phyloP scores from a whole-genome alignment of 2,113 vertebrate genomes.

The Nerophis lumbriciformis region DNA sequence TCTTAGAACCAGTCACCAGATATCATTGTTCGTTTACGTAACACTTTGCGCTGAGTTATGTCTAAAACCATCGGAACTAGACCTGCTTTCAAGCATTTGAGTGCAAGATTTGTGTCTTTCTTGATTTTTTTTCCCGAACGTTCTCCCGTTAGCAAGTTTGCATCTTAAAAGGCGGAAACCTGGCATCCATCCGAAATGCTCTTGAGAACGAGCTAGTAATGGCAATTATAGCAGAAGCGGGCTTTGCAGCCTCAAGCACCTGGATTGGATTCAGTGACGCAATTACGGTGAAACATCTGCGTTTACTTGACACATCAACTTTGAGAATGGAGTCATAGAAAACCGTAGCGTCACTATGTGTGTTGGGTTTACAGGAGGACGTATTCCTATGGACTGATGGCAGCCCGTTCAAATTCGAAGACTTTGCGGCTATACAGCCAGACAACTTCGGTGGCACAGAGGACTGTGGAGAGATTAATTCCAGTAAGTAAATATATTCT shows the following conservation, averaged over 20 bases:
- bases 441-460: rapidly evolving
- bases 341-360: background rate
- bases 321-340: too few species aligned
- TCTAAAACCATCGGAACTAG: too few species aligned
- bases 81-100: too few species aligned
- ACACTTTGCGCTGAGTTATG: too few species aligned
- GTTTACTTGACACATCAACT: too few species aligned
- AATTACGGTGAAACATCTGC: background rate
- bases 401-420: background rate
- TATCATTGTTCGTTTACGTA: too few species aligned
- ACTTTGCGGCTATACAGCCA: rapidly evolving
- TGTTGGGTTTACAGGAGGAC: background rate
- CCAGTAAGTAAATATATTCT: background rate
- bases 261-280: background rate
- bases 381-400: background rate
- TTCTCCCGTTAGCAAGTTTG: background rate
- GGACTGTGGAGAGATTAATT: background rate
- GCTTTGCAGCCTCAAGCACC: background rate
- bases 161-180: conserved; percentile 1
- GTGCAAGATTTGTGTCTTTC: too few species aligned
- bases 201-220: background rate
- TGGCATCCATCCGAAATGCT: background rate
- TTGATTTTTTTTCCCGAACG: too few species aligned
- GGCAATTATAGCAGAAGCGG: background rate
- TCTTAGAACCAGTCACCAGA: too few species aligned